Base-by-base conservation (phyloP, 92 coral and sea anemone species). In the Meandrina meandrites region DNA sequence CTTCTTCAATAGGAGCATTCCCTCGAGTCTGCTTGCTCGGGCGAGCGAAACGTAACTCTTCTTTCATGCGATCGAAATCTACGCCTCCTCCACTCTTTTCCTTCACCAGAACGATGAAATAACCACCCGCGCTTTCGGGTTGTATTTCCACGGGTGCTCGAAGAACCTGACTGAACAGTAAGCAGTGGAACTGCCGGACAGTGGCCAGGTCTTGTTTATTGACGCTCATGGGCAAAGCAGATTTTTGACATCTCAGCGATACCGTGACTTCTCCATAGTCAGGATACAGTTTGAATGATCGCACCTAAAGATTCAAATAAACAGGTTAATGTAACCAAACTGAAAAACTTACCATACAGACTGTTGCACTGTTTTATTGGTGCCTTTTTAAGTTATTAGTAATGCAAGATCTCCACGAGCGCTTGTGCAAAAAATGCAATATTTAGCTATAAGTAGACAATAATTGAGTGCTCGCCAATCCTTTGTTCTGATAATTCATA, bases 231-330 rank as follows among this genome's bases (percentile, higher is more conserved):
- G 3, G n/a, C 7, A 54, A 10, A 36, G 67, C 62, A 51, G 76
- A 81, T 58, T 51, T 10, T 54, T 19, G 48, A 40, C 89, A 67
- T 31, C 79, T 34, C 36, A 95, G 21, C 0, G 94, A 84, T 45
- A 93, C 96, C 0, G 79, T 81, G 37, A 91, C 89, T 57, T 86
- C 87, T 50, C 99, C 98, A 42, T 83, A 85, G 75, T 95, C 92
- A 12, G 92, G 95, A 83, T 80, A 95, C n/a, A 97, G 78, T 36
- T 90, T 57, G 70, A 97, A 97, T 42, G 93, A 90, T 48, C 92
- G 91, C 45, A 95, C 79, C 89, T 79, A 28, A 31, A 67, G 53
- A 31, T 32, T 30, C 42, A 76, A 82, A 87, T 12, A n/a, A n/a
- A n/a, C n/a, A n/a, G n/a, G n/a, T n/a, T n/a, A n/a, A n/a, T n/a